Percentiles rank a stretch among this genome's conserved stretches.
phyloP scores from a whole-genome alignment of 2,888 invertebrate species.

The Mechanitis messenoides region DNA sequence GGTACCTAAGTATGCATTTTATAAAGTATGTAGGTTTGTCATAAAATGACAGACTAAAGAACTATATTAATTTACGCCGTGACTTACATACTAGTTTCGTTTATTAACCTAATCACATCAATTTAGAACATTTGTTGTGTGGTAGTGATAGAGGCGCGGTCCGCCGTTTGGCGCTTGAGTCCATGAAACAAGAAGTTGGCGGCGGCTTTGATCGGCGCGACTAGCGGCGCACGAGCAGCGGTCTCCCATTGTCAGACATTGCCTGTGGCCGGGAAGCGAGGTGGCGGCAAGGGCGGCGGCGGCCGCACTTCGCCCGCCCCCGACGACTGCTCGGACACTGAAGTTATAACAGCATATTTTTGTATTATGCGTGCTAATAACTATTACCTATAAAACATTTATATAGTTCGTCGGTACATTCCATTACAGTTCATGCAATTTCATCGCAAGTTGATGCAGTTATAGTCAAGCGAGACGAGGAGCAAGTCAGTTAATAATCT shows the following conservation, averaged over 20 bases:
- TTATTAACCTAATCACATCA: conserved; percentile 72
- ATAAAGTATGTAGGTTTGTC: conserved; percentile 68
- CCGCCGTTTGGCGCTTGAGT: conserved; percentile 73
- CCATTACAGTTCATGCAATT: conserved; percentile 2
- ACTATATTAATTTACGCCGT: conserved; percentile 69
- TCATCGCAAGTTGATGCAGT: background rate
- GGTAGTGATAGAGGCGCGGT: conserved; percentile 67
- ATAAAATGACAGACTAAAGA: conserved; percentile 73
- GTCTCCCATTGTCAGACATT: conserved; percentile 87
- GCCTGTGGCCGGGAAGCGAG: conserved; percentile 84
- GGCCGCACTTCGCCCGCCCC: conserved; percentile 83
- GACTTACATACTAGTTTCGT: conserved; percentile 67
- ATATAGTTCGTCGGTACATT: background rate
- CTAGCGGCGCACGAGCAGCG: conserved; percentile 77
- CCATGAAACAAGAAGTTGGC: conserved; percentile 82
- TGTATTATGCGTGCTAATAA: background rate
- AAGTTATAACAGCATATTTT: conserved; percentile 37
- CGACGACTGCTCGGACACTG: conserved; percentile 93
- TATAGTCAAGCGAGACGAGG: background rate
- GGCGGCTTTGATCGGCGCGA: conserved; percentile 80
- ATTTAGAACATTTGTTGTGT: conserved; percentile 77
- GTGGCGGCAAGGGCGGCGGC: conserved; percentile 89
- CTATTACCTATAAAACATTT: background rate
- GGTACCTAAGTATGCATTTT: conserved; percentile 59
- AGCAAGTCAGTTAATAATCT: no score